Percentiles rank a stretch among this genome's conserved stretches.
Evolutionary conservation across 2,888 invertebrate genomes (phyloP).

Genomic region (Dicycla oo): DNA sequence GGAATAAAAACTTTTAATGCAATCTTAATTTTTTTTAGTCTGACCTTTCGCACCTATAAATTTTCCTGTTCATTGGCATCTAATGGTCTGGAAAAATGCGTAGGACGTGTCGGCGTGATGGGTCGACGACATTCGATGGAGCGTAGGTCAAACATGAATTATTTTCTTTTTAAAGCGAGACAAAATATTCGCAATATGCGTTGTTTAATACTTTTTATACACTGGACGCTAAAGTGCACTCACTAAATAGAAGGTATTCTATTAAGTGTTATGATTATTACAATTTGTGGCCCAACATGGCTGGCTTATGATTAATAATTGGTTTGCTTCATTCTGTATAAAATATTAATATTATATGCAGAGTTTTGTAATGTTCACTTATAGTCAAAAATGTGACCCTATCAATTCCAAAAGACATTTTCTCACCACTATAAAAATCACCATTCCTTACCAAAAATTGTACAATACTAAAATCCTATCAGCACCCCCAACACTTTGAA

Average conservation of each 20-base stretch:
- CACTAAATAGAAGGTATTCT: too few relatives aligned
- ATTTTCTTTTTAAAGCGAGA: slow-evolving; percentile 15
- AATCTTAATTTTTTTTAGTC: slow-evolving; percentile 28
- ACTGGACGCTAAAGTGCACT: too few relatives aligned
- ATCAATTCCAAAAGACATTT: too few relatives aligned
- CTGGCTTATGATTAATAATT: too few relatives aligned
- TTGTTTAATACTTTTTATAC: too few relatives aligned
- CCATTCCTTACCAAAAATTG: background rate
- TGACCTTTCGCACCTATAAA: slow-evolving; percentile 6
- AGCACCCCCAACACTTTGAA: background rate
- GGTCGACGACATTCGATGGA: slow-evolving; percentile 26
- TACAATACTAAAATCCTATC: background rate
- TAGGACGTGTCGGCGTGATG: slow-evolving; percentile 19
- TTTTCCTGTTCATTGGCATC: slow-evolving; percentile 40
- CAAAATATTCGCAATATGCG: background rate
- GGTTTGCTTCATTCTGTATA: too few relatives aligned
- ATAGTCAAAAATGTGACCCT: background rate
- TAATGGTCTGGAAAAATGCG: slow-evolving; percentile 41
- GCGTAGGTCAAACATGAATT: slow-evolving; percentile 22
- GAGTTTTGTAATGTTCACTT: background rate
- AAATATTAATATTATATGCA: background rate
- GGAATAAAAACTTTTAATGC: slow-evolving; percentile 52
- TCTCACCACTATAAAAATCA: background rate
- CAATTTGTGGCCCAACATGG: too few relatives aligned
- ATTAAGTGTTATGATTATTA: too few relatives aligned